These are phyloP conservation scores for Amblyraja radiata DNA, from an alignment of 2,797 vertebrate species.

Conservation along the genomic window DNA sequence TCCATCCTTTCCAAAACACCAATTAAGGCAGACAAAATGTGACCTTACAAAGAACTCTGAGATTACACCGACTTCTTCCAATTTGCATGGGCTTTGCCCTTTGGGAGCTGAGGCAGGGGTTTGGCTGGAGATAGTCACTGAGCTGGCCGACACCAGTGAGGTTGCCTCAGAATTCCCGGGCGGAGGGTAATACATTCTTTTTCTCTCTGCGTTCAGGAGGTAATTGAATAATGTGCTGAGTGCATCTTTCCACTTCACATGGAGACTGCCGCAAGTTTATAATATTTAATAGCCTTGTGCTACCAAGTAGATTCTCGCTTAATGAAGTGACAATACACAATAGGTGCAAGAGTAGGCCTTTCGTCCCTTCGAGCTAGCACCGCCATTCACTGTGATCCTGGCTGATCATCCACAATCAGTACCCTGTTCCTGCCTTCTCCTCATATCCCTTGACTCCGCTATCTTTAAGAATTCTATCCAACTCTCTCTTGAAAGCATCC, in stretches of 20 bases:
- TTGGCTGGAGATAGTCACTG: neutral
- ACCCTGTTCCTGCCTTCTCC: no score
- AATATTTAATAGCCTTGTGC: neutral
- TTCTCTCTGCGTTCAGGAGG: neutral
- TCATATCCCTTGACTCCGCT: no score
- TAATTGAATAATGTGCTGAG: conserved; percentile 7
- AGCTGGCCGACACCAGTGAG: neutral
- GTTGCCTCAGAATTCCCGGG: neutral
- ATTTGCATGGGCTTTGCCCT: neutral
- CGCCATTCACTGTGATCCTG: no score
- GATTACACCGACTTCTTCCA: neutral
- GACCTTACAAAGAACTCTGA: conserved; percentile 28
- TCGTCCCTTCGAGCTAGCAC: no score
- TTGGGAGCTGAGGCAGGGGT: neutral
- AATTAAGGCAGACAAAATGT: conserved; percentile 31
- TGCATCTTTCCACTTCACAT: neutral
- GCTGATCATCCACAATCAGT: no score
- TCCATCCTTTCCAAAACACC: conserved; percentile 11
- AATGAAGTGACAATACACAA: neutral
- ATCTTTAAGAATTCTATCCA: no score
- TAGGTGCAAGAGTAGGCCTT: no score
- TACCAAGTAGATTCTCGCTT: neutral
- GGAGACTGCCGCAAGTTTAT: neutral
- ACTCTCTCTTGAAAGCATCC: no score
- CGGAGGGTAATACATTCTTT: neutral